A percentile compares a stretch with the other conserved stretches of the same genome.
phyloP scores from a whole-genome alignment of 2,797 vertebrate genomes.

The Lithobates sylvaticus region DNA sequence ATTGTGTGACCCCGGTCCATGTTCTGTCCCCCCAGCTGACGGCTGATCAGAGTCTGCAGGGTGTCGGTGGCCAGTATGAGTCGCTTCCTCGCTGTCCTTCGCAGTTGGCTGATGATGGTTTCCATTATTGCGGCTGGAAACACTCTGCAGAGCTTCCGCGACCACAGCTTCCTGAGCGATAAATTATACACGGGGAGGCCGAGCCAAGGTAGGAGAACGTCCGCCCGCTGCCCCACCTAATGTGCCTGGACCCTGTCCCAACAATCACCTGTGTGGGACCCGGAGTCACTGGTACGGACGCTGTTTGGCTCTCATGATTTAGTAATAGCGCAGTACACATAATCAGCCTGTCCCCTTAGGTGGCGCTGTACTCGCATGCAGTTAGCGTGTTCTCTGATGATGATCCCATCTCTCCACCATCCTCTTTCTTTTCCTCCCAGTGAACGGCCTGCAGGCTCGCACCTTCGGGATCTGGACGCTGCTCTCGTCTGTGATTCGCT shows the following conservation, averaged over 20 bases:
- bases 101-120: conserved; percentile 95
- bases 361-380: neutral
- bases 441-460: conserved; percentile 95
- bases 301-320: no score
- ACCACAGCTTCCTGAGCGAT: conserved; percentile 93
- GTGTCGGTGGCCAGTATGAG: conserved; percentile 78
- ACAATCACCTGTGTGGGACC: neutral
- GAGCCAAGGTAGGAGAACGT: conserved; percentile 81
- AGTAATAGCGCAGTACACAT: no score
- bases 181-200: conserved; percentile 94
- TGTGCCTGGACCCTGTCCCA: no score
- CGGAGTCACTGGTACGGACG: no score
- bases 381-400: neutral
- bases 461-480: conserved; percentile 97
- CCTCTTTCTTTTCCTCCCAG: conserved; percentile 69
- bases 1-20: neutral
- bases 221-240: no score
- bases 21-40: neutral
- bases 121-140: conserved; percentile 92
- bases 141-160: conserved; percentile 93
- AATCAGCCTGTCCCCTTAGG: neutral
- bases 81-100: conserved; percentile 90
- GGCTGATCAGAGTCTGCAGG: neutral
- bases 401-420: neutral
- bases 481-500: conserved; percentile 92